A percentile compares a stretch with the other conserved stretches of the same genome.
Conservation (phyloP, 1,140 invertebrate species). For the Pygmarrhopalites habei region DNA sequence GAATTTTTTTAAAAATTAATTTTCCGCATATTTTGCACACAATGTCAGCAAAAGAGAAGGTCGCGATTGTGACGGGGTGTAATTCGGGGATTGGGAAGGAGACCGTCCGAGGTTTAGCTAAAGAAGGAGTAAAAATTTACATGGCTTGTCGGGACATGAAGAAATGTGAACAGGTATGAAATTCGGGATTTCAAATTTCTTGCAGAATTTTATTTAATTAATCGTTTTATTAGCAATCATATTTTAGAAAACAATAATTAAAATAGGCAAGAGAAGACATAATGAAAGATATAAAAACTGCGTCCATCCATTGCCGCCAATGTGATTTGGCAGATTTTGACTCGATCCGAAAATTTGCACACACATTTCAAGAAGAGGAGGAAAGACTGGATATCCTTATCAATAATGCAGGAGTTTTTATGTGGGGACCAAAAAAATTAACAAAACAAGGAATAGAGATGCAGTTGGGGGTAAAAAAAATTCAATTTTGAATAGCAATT, state of each 20-base stretch:
- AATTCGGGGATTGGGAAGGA: slow-evolving; percentile 85
- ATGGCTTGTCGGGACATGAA: slow-evolving; percentile 71
- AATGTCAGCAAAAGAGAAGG: slow-evolving; percentile 48
- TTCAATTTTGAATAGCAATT: slow-evolving; percentile 83
- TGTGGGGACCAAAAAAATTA: slow-evolving; percentile 59
- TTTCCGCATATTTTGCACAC: too few species aligned
- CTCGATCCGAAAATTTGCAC: slow-evolving; percentile 67
- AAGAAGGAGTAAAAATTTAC: slow-evolving; percentile 65
- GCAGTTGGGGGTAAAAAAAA: slow-evolving; percentile 81
- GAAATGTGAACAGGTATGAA: slow-evolving; percentile 44
- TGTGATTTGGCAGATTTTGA: slow-evolving; percentile 72
- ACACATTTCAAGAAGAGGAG: slow-evolving; percentile 47
- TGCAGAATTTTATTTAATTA: too few species aligned
- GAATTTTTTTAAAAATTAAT: too few species aligned
- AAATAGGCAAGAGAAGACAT: slow-evolving; percentile 66
- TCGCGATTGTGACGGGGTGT: slow-evolving; percentile 73
- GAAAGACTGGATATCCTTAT: slow-evolving; percentile 28
- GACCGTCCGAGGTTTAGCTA: slow-evolving; percentile 64
- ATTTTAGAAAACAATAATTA: too few species aligned
- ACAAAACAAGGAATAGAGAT: slow-evolving; percentile 83
- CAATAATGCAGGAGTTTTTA: slow-evolving; percentile 58
- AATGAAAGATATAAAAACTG: slow-evolving; percentile 64
- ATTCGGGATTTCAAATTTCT: too few species aligned
- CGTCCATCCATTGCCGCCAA: slow-evolving; percentile 68
- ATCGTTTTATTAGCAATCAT: too few species aligned